Conservation (phyloP, 1,140 invertebrate species). For the Anthonomus grandis region DNA sequence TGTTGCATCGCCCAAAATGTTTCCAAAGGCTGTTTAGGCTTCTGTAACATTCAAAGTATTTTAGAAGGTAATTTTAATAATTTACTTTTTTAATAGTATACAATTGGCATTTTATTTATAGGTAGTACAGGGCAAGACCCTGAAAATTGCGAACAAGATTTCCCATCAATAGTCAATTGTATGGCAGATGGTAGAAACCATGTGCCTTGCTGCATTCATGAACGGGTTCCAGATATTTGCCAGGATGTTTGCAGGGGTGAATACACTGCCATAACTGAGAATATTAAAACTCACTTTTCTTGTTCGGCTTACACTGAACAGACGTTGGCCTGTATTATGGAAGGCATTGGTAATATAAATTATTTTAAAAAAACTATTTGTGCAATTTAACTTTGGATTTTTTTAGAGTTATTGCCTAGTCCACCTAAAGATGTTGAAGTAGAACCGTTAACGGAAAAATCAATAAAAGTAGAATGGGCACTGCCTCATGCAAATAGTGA, state of each 20-base stretch:
- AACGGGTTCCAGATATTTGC: slow-evolving; percentile 76
- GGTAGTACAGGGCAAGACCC: slow-evolving; percentile 74
- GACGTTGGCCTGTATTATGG: slow-evolving; percentile 74
- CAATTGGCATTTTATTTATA: slow-evolving; percentile 16
- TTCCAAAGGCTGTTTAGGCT: slow-evolving; percentile 65
- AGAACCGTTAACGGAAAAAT: slow-evolving; percentile 65
- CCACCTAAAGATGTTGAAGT: slow-evolving; percentile 66
- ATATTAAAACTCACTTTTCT: slow-evolving; percentile 77
- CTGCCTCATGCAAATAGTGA: slow-evolving; percentile 60
- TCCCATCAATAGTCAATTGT: slow-evolving; percentile 70
- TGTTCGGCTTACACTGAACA: slow-evolving; percentile 79
- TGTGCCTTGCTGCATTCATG: slow-evolving; percentile 76
- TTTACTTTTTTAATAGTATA: neutral
- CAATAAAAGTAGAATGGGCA: slow-evolving; percentile 67
- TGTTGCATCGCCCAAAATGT: slow-evolving; percentile 71
- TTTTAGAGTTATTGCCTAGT: slow-evolving; percentile 68
- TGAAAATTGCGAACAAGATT: slow-evolving; percentile 72
- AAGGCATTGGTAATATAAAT: slow-evolving; percentile 66
- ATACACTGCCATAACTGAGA: slow-evolving; percentile 78
- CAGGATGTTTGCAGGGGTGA: slow-evolving; percentile 82
- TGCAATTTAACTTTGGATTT: slow-evolving; percentile 4
- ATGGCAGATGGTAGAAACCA: slow-evolving; percentile 79
- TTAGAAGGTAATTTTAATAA: slow-evolving; percentile 58
- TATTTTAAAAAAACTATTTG: neutral
- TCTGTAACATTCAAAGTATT: slow-evolving; percentile 79